These are phyloP conservation scores for Scopus umbretta DNA, from an alignment of 2,113 vertebrate species.

Conservation along the genomic window DNA sequence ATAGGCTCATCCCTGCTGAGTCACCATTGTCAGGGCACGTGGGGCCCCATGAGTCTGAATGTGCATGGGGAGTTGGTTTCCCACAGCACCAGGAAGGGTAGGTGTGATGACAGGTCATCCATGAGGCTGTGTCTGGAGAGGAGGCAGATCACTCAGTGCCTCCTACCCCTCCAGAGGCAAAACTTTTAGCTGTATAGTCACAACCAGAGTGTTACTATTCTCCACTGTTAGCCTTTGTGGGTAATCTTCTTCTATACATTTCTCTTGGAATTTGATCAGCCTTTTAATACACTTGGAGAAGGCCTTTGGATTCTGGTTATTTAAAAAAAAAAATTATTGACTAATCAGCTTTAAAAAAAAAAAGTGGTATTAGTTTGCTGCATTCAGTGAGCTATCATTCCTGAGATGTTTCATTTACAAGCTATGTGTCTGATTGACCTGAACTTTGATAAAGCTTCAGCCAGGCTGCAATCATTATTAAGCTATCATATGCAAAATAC, in stretches of 20 bases:
- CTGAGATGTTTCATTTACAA: neutral
- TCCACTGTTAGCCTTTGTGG: neutral
- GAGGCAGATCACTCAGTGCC: neutral
- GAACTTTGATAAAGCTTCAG: neutral
- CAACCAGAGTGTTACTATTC: neutral
- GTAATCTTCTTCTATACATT: neutral
- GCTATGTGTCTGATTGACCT: neutral
- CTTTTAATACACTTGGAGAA: neutral
- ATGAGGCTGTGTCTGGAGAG: neutral
- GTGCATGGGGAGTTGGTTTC: neutral
- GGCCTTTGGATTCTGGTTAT: neutral
- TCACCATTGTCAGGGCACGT: fast-evolving
- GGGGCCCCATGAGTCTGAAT: neutral
- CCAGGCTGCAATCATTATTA: neutral
- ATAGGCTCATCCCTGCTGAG: neutral
- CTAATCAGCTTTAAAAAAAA: neutral
- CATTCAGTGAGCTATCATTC: neutral
- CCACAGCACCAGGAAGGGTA: neutral
- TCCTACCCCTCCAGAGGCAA: neutral
- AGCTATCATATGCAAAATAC: neutral
- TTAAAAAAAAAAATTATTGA: neutral
- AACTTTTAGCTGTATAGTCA: neutral
- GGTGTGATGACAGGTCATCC: fast-evolving
- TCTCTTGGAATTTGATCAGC: neutral
- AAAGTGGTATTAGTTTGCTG: neutral